Evolutionary conservation across 2,888 invertebrate species (phyloP).

Genomic region (Cryptus viduatorius): DNA sequence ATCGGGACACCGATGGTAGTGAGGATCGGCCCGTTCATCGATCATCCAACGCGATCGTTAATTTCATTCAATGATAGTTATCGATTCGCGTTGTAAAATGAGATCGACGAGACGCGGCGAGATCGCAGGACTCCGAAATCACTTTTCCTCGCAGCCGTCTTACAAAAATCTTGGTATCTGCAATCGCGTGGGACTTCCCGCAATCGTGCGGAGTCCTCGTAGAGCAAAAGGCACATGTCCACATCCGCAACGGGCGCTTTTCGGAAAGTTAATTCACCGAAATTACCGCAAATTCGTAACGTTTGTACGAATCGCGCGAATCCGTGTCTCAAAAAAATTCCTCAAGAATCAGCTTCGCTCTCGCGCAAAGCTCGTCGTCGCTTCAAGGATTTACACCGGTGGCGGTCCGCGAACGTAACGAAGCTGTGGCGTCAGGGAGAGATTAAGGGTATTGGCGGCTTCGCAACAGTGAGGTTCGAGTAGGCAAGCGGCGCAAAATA

Average conservation of each 20-base stretch:
- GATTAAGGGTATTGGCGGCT: slow-evolving; percentile 91
- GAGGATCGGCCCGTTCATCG: slow-evolving; percentile 22
- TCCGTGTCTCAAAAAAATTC: not conserved
- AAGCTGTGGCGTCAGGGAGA: slow-evolving; percentile 92
- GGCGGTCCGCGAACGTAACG: slow-evolving; percentile 94
- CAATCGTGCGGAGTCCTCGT: not conserved
- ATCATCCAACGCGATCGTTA: slow-evolving; percentile 16
- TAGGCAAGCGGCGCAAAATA: slow-evolving; percentile 91
- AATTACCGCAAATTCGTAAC: slow-evolving; percentile 14
- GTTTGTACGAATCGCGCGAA: slow-evolving; percentile 26
- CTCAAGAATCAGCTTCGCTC: not conserved
- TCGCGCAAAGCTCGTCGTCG: not conserved
- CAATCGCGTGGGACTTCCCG: not conserved
- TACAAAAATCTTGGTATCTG: slow-evolving; percentile 6
- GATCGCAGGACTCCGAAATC: slow-evolving; percentile 45
- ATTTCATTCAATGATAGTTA: slow-evolving; percentile 6
- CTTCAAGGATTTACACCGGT: slow-evolving; percentile 87
- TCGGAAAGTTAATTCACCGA: slow-evolving; percentile 40
- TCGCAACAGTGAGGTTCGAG: slow-evolving; percentile 92
- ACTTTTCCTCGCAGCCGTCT: slow-evolving; percentile 15
- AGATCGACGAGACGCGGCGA: slow-evolving; percentile 17
- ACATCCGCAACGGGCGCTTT: not conserved
- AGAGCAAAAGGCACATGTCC: slow-evolving; percentile 1
- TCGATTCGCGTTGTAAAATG: not conserved
- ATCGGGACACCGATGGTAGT: slow-evolving; percentile 20